Evolutionary conservation across 1,140 invertebrate species (phyloP), one percentile per base, ranked within the genome.

Genomic region (Pogonomyrmex barbatus): DNA sequence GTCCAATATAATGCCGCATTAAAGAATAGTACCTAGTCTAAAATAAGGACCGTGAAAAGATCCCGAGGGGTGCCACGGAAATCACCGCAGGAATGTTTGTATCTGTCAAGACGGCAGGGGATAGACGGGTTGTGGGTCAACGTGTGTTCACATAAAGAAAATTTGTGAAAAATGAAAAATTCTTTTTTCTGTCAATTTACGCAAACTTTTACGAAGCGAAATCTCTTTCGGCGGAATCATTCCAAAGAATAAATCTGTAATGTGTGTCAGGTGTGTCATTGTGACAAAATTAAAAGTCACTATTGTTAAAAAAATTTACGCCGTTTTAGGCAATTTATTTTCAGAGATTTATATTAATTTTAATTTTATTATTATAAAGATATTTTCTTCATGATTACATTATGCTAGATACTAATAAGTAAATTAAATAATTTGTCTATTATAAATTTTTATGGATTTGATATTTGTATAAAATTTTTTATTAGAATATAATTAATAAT

Each of bases 1-100:
- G 79, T 54, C 76, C 87, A 90, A 92, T 92, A 91, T 93, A 93
- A 93, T 92, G 88, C 88, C 82, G 90, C 89, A 91, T 92, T 91
- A 92, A 82, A 86, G 87, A 86, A 87, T 84, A 86, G 71, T 87
- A 58, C 60, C 39, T 77, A 83, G 56, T 42, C 30, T 12, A 42
- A 4, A 73, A 60, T 75, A 47, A 36, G 42, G 6, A 62, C 85
- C 71, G 84, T 87, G 82, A 87, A 92, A 89, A 86, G 88, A 68
- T 84, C 85, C 73, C 52, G 67, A 81, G 78, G 86, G 90, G 73
- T 71, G 42, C 30, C 33, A 30, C 36, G 42, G 67, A 81, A 88
- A 91, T 86, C 68, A 71, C 36, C 85, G 87, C 88, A 36, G 71
- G 91, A 84, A 90, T 87, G 78, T 83, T 91, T 91, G 63, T 89